Evolutionary conservation across 2,888 invertebrate species (phyloP).

Genomic region (Hypolimnas misippus): DNA sequence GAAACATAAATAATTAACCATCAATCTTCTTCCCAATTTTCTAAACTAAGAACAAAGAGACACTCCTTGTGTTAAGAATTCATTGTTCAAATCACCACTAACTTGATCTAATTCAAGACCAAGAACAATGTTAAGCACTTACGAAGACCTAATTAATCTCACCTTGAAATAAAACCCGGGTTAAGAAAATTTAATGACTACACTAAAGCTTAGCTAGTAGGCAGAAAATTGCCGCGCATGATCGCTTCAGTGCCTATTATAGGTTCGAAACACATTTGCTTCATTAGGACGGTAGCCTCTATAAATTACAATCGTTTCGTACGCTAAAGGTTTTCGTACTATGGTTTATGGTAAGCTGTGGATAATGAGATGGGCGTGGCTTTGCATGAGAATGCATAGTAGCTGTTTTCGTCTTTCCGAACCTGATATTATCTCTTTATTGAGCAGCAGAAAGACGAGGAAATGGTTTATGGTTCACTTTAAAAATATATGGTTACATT

Average conservation of each 20-base stretch:
- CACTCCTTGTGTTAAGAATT: not conserved
- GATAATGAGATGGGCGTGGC: not conserved
- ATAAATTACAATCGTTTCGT: constrained; percentile 22
- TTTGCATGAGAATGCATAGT: not conserved
- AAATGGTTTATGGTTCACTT: too few species aligned
- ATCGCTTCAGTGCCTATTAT: constrained; percentile 27
- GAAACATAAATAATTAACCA: not conserved
- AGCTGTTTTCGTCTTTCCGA: not conserved
- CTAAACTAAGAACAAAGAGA: not conserved
- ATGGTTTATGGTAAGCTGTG: not conserved
- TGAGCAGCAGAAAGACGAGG: not conserved
- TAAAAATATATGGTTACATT: too few species aligned
- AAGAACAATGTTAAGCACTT: constrained; percentile 14
- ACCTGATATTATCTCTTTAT: not conserved
- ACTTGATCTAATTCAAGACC: constrained; percentile 2
- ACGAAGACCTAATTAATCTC: constrained; percentile 26
- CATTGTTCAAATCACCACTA: constrained; percentile 1
- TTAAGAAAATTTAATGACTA: too few species aligned
- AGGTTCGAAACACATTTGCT: constrained; percentile 30
- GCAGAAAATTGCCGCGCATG: constrained; percentile 36
- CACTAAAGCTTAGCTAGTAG: constrained; percentile 18
- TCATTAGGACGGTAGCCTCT: constrained; percentile 24
- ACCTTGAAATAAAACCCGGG: constrained; percentile 32
- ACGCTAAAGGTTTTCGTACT: constrained; percentile 4
- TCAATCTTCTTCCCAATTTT: not conserved